These are phyloP conservation scores for Gasterosteus aculeatus DNA, from an alignment of 2,113 vertebrate genomes.

Conservation along the genomic window DNA sequence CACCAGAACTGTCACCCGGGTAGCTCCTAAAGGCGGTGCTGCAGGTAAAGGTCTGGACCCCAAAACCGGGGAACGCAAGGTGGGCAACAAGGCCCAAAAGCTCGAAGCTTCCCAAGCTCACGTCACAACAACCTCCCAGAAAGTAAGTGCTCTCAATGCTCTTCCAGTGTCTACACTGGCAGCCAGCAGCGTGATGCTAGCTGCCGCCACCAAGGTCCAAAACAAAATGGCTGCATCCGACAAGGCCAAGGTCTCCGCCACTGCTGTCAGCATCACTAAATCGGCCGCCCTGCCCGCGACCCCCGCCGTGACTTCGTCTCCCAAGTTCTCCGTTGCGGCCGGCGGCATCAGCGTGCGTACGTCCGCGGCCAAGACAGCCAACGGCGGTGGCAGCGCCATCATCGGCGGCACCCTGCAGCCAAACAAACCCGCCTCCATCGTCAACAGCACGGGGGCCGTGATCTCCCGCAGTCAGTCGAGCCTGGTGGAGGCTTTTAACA, in stretches of 20 bases:
- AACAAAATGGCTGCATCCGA: slow-evolving; percentile 89
- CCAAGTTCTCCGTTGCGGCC: slow-evolving; percentile 74
- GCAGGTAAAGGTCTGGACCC: slow-evolving; percentile 73
- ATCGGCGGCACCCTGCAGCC: slow-evolving; percentile 68
- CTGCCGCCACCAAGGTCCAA: slow-evolving; percentile 93
- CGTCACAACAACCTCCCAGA: slow-evolving; percentile 79
- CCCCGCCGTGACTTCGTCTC: slow-evolving; percentile 76
- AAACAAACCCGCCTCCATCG: slow-evolving; percentile 81
- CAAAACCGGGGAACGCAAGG: slow-evolving; percentile 75
- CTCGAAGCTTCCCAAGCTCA: slow-evolving; percentile 74
- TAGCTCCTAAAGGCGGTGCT: slow-evolving; percentile 83
- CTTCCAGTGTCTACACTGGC: slow-evolving; percentile 88
- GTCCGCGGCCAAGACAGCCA: slow-evolving; percentile 82
- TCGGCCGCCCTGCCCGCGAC: slow-evolving; percentile 72
- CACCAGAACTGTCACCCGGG: slow-evolving; percentile 92
- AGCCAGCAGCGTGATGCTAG: slow-evolving; percentile 96
- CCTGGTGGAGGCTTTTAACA: slow-evolving; percentile 96
- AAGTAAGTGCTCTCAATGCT: slow-evolving; percentile 84
- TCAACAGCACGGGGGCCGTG: slow-evolving; percentile 85
- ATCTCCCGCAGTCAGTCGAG: slow-evolving; percentile 95
- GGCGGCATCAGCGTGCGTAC: slow-evolving; percentile 74
- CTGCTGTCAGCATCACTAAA: slow-evolving; percentile 77
- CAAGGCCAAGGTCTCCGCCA: slow-evolving; percentile 75
- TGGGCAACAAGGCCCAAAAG: slow-evolving; percentile 66
- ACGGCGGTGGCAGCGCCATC: slow-evolving; percentile 66